Evolutionary conservation across 2,888 invertebrate species (phyloP), one percentile per base, ranked within the genome.

Genomic region (Drosophila paranaensis): DNA sequence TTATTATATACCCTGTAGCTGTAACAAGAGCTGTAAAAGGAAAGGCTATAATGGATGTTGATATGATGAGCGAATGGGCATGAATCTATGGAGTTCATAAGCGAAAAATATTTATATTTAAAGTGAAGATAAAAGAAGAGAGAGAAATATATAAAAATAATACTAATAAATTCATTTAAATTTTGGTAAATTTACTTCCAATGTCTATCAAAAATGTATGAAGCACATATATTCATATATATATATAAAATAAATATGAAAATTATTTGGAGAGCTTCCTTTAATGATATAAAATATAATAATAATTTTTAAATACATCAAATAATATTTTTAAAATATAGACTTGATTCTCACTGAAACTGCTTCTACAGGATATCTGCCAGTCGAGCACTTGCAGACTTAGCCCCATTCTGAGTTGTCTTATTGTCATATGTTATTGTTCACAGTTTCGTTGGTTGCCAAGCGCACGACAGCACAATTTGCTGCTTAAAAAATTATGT

Each of bases 391-490:
- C 13, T 14, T 6, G 1, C 20, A 14, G 20, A 11, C 11, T 27
- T 27, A 16, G 30, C 10, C 14, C 16, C 39, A 54, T 46, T 8
- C 46, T 30, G 14, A n/a, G 8, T 67, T 30, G 8, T 50, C 55
- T 61, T 35, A 25, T 54, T 55, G 37, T 51, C 50, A 37, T 67
- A 39, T 50, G 33, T 63, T 43, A 61, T 63, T 64, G 60, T 50
- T 48, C 25, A 25, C 33, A 46, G 53, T 51, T 25, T 78, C 33
- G 46, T 53, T 48, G 60, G 79, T 82, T 89, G 88, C 66, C 90
- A 82, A 60, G 89, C 84, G 60, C 33, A n/a, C 42, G 45, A 20
- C 48, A 37, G 56, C 51, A 68, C 65, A 63, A 43, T 37, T 48
- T 48, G 50, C 50, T 64, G 40, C 30, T 48, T 63, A 46, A 53